phyloP scores from a whole-genome alignment of 1,140 invertebrate species.

The Drosophila tsacasi region DNA sequence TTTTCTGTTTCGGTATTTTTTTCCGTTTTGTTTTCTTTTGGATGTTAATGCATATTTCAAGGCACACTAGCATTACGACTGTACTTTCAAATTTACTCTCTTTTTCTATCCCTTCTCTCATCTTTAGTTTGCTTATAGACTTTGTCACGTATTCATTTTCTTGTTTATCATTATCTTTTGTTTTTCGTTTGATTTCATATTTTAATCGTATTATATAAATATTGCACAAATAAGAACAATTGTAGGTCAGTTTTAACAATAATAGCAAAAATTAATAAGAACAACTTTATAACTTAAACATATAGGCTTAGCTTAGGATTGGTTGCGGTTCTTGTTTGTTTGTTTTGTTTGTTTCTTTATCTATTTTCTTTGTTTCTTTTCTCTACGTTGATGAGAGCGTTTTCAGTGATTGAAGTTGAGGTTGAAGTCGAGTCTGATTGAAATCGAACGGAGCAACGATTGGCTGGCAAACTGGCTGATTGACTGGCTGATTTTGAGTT shows the following conservation, averaged over 20 bases:
- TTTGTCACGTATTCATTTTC: constrained; percentile 15
- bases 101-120: constrained; percentile 20
- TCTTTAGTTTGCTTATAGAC: constrained; percentile 32
- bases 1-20: constrained; percentile 34
- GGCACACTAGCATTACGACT: constrained; percentile 83
- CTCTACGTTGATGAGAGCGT: constrained; percentile 68
- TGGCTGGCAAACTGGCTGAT: constrained; percentile 46
- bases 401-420: constrained; percentile 71
- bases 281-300: constrained; percentile 74
- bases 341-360: constrained; percentile 15
- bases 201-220: constrained; percentile 73
- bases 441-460: constrained; percentile 36
- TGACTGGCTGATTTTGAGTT: constrained; percentile 33
- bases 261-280: constrained; percentile 76
- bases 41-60: constrained; percentile 80
- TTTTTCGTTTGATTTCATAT: constrained; percentile 55
- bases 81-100: constrained; percentile 72
- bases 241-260: constrained; percentile 76
- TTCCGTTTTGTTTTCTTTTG: constrained; percentile 46
- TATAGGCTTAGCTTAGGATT: constrained; percentile 67
- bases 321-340: constrained; percentile 47
- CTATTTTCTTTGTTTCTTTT: constrained; percentile 18
- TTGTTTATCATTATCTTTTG: constrained; percentile 48
- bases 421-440: constrained; percentile 44
- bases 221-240: constrained; percentile 82